phyloP scores from a whole-genome alignment of 2,797 vertebrate genomes.

The Podarcis siculus region DNA sequence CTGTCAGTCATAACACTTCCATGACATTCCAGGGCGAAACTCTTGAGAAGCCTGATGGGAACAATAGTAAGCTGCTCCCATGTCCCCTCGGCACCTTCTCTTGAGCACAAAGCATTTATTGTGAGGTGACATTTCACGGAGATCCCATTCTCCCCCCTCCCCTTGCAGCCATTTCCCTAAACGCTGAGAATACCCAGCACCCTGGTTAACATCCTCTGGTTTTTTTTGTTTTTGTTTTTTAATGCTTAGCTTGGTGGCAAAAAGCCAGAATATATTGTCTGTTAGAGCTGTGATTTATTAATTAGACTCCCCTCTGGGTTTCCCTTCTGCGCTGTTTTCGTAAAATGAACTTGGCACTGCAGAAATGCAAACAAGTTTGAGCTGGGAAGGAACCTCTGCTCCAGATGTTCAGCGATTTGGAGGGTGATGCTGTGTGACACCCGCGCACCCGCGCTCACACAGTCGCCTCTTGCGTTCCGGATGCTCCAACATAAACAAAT shows the following conservation, averaged over 20 bases:
- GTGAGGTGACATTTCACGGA: constrained; percentile 71
- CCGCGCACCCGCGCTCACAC: too few relatives aligned
- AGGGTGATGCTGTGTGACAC: not conserved
- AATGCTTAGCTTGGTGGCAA: not conserved
- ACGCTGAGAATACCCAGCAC: constrained; percentile 41
- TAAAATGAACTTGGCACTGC: not conserved
- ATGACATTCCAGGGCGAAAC: constrained; percentile 16
- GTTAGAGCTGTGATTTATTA: constrained; percentile 27
- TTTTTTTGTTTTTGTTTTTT: not conserved
- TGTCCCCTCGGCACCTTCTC: constrained; percentile 45
- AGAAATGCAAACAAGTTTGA: constrained; percentile 1
- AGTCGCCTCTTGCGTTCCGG: not conserved
- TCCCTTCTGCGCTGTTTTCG: constrained; percentile 9
- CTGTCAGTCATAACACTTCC: constrained; percentile 45
- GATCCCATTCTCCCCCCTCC: constrained; percentile 51
- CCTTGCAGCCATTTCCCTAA: constrained; percentile 28
- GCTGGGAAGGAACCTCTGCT: not conserved
- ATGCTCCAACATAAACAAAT: constrained; percentile 29
- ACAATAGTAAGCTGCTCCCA: constrained; percentile 52
- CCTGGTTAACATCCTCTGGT: not conserved
- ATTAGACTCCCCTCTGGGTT: constrained; percentile 1
- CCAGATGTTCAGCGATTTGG: not conserved
- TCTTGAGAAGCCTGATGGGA: constrained; percentile 54
- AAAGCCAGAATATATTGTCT: constrained; percentile 14
- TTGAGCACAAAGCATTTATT: constrained; percentile 66